Evolutionary conservation across 2,113 vertebrate species (phyloP), one percentile per base, ranked within the genome.

Genomic region (Pseudopipra pipra): DNA sequence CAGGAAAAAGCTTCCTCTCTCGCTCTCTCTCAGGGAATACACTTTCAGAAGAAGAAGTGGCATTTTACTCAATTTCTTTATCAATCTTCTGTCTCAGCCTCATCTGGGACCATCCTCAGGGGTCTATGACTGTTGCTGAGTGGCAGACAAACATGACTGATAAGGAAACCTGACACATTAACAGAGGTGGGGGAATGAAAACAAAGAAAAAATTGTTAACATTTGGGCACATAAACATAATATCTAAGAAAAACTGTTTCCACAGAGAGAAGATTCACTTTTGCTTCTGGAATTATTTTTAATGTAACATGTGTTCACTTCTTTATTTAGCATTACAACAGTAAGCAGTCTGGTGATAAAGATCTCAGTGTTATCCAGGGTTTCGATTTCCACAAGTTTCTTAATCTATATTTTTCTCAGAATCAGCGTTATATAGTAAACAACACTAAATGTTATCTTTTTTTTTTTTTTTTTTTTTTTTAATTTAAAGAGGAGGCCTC

Each of bases 251-350:
- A 91, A 93, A 30, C 5, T 89, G 1, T 49, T 95, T 91, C 55
- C 15, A 47, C 21, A 33, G 24, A 59, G 8, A 31, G 8, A 89
- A 87, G 17, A 30, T 78, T 63, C 19, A 59, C 2, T 90, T 96
- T 66, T 59, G 14, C 43, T 88, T 61, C 59, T 77, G 55, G 72
- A 71, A 91, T 76, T 71, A 51, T 63, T 85, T 91, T 77, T 59
- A 37, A 41, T 83, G 21, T 28, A 62, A 70, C 25, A n/a, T 1
- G 0, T 33, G 13, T 77, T 90, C 20, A 22, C 21, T 85, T 49
- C 46, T 84, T 81, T 63, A 59, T 77, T 93, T 83, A 91, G 20
- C 31, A 63, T 9, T 52, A 9, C 10, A 61, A 13, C 14, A 80
- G 52, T 80, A 43, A 83, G 41, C 46, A 59, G 33, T 24, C 39